Percentiles rank a stretch among this genome's conserved stretches.
phyloP scores from a whole-genome alignment of 2,113 vertebrate genomes.

The Lipophrys pholis region DNA sequence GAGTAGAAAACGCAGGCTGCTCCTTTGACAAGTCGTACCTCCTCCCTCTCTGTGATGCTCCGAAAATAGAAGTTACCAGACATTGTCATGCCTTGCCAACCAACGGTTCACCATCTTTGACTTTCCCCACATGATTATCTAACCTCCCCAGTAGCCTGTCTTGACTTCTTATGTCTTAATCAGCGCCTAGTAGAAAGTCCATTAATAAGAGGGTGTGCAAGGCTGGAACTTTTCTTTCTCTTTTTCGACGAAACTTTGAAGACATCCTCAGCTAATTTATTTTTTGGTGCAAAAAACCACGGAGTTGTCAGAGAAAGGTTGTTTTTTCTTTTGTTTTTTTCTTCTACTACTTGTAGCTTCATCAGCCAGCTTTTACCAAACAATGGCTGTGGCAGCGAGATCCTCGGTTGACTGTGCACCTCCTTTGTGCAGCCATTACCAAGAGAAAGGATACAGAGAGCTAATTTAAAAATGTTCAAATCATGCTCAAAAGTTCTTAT shows the following conservation, averaged over 20 bases:
- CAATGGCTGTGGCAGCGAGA: constrained; percentile 7
- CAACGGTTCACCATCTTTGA: not conserved
- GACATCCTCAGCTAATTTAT: not conserved
- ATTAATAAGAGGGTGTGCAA: not conserved
- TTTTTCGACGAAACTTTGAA: not conserved
- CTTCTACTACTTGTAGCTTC: not conserved
- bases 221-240: not conserved
- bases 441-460: constrained; percentile 23
- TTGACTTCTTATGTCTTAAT: not conserved
- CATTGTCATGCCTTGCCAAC: not conserved
- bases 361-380: constrained; percentile 7
- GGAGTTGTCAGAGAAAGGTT: not conserved
- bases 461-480: not conserved
- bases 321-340: not conserved
- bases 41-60: not conserved
- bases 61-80: not conserved
- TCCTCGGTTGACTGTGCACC: not conserved
- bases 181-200: not conserved
- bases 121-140: not conserved
- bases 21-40: not conserved
- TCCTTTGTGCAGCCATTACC: constrained; percentile 11
- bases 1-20: not conserved
- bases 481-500: constrained; percentile 11
- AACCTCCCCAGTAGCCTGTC: not conserved
- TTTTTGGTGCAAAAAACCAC: not conserved